phyloP scores from a whole-genome alignment of 2,797 vertebrate species.

The Cynodonichthys magdalenae region DNA sequence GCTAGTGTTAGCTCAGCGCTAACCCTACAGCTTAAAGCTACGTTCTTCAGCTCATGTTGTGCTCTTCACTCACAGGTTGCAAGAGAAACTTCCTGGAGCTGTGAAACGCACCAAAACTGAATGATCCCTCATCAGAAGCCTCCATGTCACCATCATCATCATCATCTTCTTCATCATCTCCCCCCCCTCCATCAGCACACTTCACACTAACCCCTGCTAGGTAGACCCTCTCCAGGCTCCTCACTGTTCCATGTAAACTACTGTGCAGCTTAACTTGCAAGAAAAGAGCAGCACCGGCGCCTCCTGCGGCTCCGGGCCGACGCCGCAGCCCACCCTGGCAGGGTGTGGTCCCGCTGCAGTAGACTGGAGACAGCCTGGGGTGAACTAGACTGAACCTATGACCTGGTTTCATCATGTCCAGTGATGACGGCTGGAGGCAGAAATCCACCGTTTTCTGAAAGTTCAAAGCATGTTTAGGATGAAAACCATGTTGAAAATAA shows the following conservation, averaged over 20 bases:
- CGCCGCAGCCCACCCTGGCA: not conserved
- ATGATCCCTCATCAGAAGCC: slow-evolving; percentile 57
- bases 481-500: not conserved
- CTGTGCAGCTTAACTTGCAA: slow-evolving; percentile 77
- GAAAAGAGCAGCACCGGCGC: not conserved
- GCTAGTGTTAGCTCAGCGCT: too few species aligned
- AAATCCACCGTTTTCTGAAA: slow-evolving; percentile 50
- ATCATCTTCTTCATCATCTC: slow-evolving; percentile 45
- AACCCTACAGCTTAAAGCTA: too few species aligned
- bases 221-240: slow-evolving; percentile 76
- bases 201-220: slow-evolving; percentile 78
- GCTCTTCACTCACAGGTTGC: slow-evolving; percentile 78
- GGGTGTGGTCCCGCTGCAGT: slow-evolving; percentile 32
- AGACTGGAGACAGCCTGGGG: slow-evolving; percentile 50
- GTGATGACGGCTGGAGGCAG: slow-evolving; percentile 47
- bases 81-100: slow-evolving; percentile 89
- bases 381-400: slow-evolving; percentile 83
- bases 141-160: slow-evolving; percentile 45
- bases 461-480: not conserved
- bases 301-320: too few species aligned
- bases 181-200: slow-evolving; percentile 53
- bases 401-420: slow-evolving; percentile 68
- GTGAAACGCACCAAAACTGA: slow-evolving; percentile 86
- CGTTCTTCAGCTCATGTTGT: not conserved
- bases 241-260: slow-evolving; percentile 79